Conservation (phyloP, 2,888 invertebrate species). For the Physocephala rufipes region DNA sequence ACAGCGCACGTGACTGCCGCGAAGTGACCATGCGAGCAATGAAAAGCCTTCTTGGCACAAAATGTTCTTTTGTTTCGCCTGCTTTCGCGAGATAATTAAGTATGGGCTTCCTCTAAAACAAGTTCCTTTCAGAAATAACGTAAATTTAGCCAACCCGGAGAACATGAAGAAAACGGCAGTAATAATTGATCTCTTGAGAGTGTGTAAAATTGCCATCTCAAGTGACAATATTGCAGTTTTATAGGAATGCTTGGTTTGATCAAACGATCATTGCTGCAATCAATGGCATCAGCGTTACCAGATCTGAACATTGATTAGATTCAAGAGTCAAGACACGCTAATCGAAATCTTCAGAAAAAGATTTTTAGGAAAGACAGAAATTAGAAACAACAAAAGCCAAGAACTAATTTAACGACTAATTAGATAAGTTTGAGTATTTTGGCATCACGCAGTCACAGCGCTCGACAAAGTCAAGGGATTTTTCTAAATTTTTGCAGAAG, state of each 20-base stretch:
- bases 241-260: constrained; percentile 31
- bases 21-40: constrained; percentile 22
- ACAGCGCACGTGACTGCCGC: constrained; percentile 37
- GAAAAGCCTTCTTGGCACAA: background rate
- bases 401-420: too few relatives aligned
- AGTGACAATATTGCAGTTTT: constrained; percentile 62
- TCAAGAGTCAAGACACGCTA: background rate
- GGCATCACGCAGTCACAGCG: too few relatives aligned
- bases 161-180: background rate
- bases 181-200: constrained; percentile 40
- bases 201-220: constrained; percentile 50
- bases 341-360: background rate
- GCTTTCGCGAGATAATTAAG: constrained; percentile 13
- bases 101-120: constrained; percentile 48
- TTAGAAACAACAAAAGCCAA: too few relatives aligned
- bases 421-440: too few relatives aligned
- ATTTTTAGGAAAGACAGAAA: background rate
- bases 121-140: constrained; percentile 49
- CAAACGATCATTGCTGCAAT: background rate
- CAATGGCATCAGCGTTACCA: background rate
- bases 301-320: background rate
- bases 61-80: background rate
- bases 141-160: background rate
- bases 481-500: too few relatives aligned
- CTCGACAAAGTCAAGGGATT: too few relatives aligned